Base-by-base conservation (phyloP, 2,113 vertebrate genomes). In the Murina feae region DNA sequence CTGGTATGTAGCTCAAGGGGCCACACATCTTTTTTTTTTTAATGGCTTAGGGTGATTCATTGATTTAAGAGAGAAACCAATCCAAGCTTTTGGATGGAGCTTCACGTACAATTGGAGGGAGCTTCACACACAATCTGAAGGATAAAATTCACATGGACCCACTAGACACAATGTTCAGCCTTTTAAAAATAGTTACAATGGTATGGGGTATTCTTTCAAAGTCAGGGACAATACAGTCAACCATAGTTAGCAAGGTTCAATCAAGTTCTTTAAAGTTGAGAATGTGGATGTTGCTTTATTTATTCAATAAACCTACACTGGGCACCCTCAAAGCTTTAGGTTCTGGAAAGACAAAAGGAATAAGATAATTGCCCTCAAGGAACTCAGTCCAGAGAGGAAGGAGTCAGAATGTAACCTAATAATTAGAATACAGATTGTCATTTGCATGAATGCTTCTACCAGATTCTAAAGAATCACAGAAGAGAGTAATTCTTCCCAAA, bases 201-300 rank as follows among this genome's bases (percentile, higher is more conserved):
- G 51, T 71, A 68, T 35, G 42, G 17, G 51, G 39, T 35, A 44
- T 91, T 21, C 47, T 79, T 76, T 86, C 63, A 79, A 60, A 89
- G 23, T n/a, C 49, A 51, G 35, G 32, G 66, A 79, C 14, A 68
- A 60, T 65, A 78, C 30, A 16, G 35, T 85, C 12, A 81, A 13
- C 47, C 35, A 83, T 4, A 91, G 47, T 69, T 71, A 87, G 81
- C 30, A 87, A 74, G 9, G 18, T 60, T 53, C 23, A 82, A 10
- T 44, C 51, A 71, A 81, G 58, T 75, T 75, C 81, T 82, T 81
- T 74, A 80, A 79, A 78, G 47, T 37, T 42, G 25, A 92, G 10
- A 49, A 69, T 80, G 72, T 35, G 75, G 51, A 84, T 69, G 91
- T 18, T 79, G 30, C 39, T 95, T 89, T 28, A n/a, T 95, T 89